Percentiles rank a stretch among this genome's conserved stretches.
Evolutionary conservation across 2,797 vertebrate species (phyloP).

Genomic region (Lutjanus argentimaculatus): DNA sequence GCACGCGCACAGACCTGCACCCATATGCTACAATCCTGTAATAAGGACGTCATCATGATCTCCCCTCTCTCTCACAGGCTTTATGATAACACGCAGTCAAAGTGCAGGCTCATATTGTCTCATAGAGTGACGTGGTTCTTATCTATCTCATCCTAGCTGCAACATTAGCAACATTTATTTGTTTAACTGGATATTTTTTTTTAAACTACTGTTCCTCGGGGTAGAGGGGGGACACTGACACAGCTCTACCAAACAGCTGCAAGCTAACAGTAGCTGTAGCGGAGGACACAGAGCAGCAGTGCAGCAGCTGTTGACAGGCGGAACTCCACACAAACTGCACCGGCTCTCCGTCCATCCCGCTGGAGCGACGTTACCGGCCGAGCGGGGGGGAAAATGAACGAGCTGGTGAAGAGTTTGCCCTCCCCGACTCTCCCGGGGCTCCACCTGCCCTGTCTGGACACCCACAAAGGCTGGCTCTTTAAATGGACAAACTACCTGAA

Average conservation of each 20-base stretch:
- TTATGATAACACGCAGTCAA: slow-evolving; percentile 34
- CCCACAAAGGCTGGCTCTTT: slow-evolving; percentile 93
- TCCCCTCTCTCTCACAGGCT: slow-evolving; percentile 33
- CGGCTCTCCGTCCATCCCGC: slow-evolving; percentile 31
- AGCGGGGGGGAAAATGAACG: slow-evolving; percentile 78
- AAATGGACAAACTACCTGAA: slow-evolving; percentile 99
- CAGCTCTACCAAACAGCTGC: slow-evolving; percentile 62
- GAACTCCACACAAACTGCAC: slow-evolving; percentile 43
- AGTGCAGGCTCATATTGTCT: slow-evolving; percentile 20
- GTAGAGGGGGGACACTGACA: background rate
- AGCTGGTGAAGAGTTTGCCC: slow-evolving; percentile 82
- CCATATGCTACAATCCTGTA: slow-evolving; percentile 59
- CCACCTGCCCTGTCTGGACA: slow-evolving; percentile 79
- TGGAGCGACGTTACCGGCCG: slow-evolving; percentile 4
- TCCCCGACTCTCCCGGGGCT: slow-evolving; percentile 79
- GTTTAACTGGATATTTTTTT: background rate
- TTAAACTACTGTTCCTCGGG: slow-evolving; percentile 4
- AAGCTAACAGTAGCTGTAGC: slow-evolving; percentile 56
- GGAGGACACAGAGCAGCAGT: slow-evolving; percentile 3
- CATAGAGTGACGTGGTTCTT: background rate
- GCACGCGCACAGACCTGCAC: slow-evolving; percentile 27
- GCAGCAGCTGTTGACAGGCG: slow-evolving; percentile 61
- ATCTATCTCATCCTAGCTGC: background rate
- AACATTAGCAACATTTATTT: background rate
- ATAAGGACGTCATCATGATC: slow-evolving; percentile 69